Evolutionary conservation across 2,888 invertebrate species (phyloP).

Genomic region (Volucella bombylans): DNA sequence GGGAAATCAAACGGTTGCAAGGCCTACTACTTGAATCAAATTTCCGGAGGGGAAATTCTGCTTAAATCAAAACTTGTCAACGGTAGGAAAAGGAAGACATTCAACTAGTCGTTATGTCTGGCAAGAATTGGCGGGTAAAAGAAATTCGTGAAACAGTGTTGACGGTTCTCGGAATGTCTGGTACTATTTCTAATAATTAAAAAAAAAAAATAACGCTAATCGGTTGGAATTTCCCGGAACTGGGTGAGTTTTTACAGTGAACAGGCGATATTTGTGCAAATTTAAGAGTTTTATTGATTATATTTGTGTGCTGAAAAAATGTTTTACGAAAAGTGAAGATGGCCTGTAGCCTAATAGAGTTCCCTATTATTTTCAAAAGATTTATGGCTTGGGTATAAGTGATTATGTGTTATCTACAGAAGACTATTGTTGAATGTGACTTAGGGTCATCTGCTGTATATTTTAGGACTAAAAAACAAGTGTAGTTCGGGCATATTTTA

Average conservation of each 20-base stretch:
- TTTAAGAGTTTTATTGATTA: no score
- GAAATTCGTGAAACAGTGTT: constrained; percentile 18
- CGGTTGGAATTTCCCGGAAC: not conserved
- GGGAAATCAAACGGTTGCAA: constrained; percentile 1
- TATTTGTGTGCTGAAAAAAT: no score
- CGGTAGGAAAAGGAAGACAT: constrained; percentile 51
- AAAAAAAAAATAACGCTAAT: not conserved
- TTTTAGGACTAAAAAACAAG: no score
- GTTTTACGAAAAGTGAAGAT: no score
- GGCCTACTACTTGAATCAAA: constrained; percentile 36
- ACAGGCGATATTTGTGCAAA: no score
- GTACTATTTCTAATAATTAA: not conserved
- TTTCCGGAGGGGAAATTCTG: constrained; percentile 21
- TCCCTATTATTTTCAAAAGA: no score
- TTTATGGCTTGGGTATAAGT: no score
- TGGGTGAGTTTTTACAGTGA: not conserved
- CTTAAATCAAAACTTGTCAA: constrained; percentile 43
- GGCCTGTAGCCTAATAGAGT: no score
- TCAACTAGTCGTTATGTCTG: constrained; percentile 36
- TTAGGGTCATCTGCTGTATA: no score
- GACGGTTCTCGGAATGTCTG: constrained; percentile 21
- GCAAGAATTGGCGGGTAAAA: constrained; percentile 20
- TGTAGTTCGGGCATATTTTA: no score
- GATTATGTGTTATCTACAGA: no score
- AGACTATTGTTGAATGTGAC: no score